Percentiles rank a stretch among this genome's conserved stretches.
Evolutionary conservation across 2,888 invertebrate genomes (phyloP).

Genomic region (Lasius platythorax): DNA sequence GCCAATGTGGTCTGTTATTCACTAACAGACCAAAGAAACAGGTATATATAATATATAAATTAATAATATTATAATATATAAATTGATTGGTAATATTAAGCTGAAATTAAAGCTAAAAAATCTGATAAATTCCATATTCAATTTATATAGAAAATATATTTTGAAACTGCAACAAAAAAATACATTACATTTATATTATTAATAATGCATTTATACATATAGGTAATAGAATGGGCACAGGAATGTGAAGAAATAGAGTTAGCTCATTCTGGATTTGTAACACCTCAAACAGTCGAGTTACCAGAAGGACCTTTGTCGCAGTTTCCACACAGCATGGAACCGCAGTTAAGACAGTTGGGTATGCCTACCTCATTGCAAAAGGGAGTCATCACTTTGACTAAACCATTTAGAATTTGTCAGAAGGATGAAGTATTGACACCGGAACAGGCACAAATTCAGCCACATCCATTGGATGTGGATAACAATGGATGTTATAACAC

Average conservation of each 20-base stretch:
- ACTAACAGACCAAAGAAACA: slow-evolving; percentile 94
- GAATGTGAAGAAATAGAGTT: slow-evolving; percentile 93
- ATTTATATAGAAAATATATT: not conserved
- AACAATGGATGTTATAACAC: slow-evolving; percentile 75
- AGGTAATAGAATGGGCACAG: slow-evolving; percentile 91
- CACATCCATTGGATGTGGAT: slow-evolving; percentile 80
- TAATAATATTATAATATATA: not conserved
- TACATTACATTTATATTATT: not conserved
- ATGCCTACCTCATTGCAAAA: slow-evolving; percentile 95
- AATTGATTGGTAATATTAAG: not conserved
- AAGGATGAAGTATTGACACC: slow-evolving; percentile 94
- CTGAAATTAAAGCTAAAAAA: not conserved
- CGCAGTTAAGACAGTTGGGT: slow-evolving; percentile 96
- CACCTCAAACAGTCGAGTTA: slow-evolving; percentile 92
- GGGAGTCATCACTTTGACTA: slow-evolving; percentile 94
- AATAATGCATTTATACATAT: not conserved
- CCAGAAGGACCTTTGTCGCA: slow-evolving; percentile 95
- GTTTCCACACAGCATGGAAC: slow-evolving; percentile 98
- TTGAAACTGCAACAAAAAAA: not conserved
- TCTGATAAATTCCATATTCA: not conserved
- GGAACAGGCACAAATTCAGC: slow-evolving; percentile 97
- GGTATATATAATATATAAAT: slow-evolving; percentile 86
- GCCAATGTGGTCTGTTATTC: slow-evolving; percentile 97
- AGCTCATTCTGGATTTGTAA: slow-evolving; percentile 95
- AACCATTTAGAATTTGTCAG: slow-evolving; percentile 95